Conservation (phyloP, 2,888 invertebrate species). For the Drosophila picticornis region DNA sequence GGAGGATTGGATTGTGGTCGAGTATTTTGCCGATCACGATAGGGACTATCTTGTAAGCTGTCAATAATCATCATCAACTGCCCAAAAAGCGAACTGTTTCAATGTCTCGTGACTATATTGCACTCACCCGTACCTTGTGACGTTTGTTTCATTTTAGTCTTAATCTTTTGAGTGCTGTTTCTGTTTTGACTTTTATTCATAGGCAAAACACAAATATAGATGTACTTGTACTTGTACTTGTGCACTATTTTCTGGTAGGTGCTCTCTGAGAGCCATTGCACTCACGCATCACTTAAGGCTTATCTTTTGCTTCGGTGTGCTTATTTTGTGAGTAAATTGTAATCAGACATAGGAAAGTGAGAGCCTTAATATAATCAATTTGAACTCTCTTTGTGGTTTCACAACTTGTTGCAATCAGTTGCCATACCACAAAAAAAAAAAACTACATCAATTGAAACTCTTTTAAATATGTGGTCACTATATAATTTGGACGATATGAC, state of each 20-base stretch:
- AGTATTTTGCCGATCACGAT: slow-evolving; percentile 83
- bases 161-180: not conserved
- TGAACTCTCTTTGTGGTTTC: slow-evolving; percentile 11
- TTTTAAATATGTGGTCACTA: not conserved
- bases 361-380: slow-evolving; percentile 47
- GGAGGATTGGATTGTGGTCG: slow-evolving; percentile 82
- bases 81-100: not conserved
- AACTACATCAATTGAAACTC: not conserved
- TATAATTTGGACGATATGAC: not conserved
- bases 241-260: not conserved
- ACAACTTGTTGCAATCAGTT: slow-evolving; percentile 1
- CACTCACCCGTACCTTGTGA: slow-evolving; percentile 2
- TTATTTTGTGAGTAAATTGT: slow-evolving; percentile 24
- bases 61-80: not conserved
- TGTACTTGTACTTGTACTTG: not conserved
- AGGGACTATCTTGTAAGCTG: slow-evolving; percentile 83
- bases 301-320: slow-evolving; percentile 33
- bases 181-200: not conserved
- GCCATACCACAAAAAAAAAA: slow-evolving; percentile 1
- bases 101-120: slow-evolving; percentile 9
- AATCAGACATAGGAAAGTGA: slow-evolving; percentile 17
- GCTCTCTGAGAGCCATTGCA: slow-evolving; percentile 24
- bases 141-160: not conserved
- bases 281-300: slow-evolving; percentile 27
- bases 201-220: not conserved